A percentile compares a stretch with the other conserved stretches of the same genome.
These are phyloP conservation scores for Micrastur ruficollis DNA, from an alignment of 2,797 vertebrate species.

Conservation along the genomic window DNA sequence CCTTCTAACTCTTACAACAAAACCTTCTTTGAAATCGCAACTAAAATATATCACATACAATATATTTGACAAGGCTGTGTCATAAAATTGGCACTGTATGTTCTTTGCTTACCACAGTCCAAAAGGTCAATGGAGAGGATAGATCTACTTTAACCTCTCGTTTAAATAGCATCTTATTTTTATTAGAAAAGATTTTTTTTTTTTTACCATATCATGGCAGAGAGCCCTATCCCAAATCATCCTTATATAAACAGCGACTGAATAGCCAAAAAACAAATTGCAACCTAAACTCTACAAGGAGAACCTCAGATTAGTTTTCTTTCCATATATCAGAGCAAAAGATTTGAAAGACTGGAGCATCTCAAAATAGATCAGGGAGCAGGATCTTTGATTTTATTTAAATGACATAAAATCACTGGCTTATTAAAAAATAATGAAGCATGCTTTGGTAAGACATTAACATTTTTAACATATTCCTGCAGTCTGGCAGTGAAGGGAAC, in stretches of 20 bases:
- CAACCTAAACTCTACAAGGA: neutral
- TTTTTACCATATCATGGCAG: conserved; percentile 33
- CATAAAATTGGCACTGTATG: conserved; percentile 29
- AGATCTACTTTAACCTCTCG: conserved; percentile 25
- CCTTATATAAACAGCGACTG: neutral
- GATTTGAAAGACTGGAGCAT: neutral
- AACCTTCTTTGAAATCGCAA: neutral
- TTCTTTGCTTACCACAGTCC: neutral
- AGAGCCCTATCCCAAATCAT: conserved; percentile 12
- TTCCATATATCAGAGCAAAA: neutral
- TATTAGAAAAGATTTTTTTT: neutral
- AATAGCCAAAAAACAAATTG: conserved; percentile 38
- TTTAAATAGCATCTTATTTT: conserved; percentile 46
- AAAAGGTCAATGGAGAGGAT: conserved; percentile 42
- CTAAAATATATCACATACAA: neutral
- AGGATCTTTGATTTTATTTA: neutral
- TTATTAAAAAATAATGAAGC: conserved; percentile 18
- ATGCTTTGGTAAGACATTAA: neutral
- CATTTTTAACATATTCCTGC: neutral
- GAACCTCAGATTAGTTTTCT: neutral
- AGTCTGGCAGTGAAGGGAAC: neutral
- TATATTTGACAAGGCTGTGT: neutral
- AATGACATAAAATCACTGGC: neutral
- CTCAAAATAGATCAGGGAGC: neutral
- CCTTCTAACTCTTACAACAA: neutral